Evolutionary conservation across 2,797 vertebrate species (phyloP), one percentile per base, ranked within the genome.

Genomic region (Arrhamphus sclerolepis): DNA sequence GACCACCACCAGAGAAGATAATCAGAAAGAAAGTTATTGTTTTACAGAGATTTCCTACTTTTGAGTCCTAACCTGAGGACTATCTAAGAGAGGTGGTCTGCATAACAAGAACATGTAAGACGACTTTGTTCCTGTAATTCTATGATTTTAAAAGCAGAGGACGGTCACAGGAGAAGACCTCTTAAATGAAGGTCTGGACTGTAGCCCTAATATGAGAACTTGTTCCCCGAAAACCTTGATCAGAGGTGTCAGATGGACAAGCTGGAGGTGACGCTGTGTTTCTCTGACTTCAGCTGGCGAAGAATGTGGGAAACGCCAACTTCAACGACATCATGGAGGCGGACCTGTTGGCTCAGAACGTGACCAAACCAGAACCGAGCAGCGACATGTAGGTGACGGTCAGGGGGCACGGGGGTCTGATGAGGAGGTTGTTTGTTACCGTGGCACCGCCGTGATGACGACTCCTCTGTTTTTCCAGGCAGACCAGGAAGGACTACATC

Each of bases 281-380:
- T 41, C 4, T 62, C 47, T 56, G 69, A 42, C 86, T 86, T 77
- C 72, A 98, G 97, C 93, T 98, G 84, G 97, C 95, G 39, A 97
- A 98, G 89, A 98, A 97, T 49, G 94, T 99, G 39, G 97, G 97
- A 68, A 99, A 99, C 46, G 93, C 94, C 24, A 93, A 91, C 62
- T 98, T 98, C 84, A 99, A 99, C 59, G 95, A 98, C 62, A 94
- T 99, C 67, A 96, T 98, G 96, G 97, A 99, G 89, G 94, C 91
- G 9, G 94, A 93, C 41, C 89, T 97, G 48, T 91, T 93, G 0
- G 72, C 34, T 4, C 94, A 94, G 81, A 90, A 90, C 34, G 66
- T 85, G 0, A 75, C 93, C 73, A 99, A 98, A 75, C 97, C 97
- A 6, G 89, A 78, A 61, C 93, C 95, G 0, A 89, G 85, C 82